Evolutionary conservation across 2,113 vertebrate genomes (phyloP).

Genomic region (Rhabdornis inornatus): DNA sequence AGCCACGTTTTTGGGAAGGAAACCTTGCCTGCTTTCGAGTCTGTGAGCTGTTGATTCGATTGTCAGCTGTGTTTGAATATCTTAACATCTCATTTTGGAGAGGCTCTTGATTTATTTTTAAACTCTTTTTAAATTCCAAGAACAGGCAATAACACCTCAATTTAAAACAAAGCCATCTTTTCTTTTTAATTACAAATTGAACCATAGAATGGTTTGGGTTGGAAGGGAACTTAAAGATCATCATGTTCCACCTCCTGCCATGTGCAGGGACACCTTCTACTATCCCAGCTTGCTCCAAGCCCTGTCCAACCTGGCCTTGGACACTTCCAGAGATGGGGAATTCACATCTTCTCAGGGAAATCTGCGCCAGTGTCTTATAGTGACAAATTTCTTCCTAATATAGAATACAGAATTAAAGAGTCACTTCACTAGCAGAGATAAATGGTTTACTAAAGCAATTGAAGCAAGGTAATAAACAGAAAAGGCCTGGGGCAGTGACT

Average conservation of each 20-base stretch:
- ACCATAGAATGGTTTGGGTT: neutral
- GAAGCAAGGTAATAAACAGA: neutral
- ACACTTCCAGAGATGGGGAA: neutral
- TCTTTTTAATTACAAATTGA: neutral
- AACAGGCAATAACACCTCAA: neutral
- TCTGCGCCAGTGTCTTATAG: neutral
- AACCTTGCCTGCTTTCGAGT: neutral
- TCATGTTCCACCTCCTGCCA: neutral
- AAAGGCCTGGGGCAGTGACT: neutral
- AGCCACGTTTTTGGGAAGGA: neutral
- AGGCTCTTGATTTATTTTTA: constrained; percentile 17
- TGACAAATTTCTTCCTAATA: neutral
- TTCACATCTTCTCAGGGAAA: neutral
- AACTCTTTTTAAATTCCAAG: neutral
- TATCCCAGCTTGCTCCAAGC: neutral
- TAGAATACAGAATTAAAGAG: neutral
- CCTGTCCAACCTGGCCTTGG: rapidly evolving
- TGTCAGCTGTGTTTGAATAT: neutral
- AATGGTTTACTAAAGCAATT: neutral
- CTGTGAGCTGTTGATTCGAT: neutral
- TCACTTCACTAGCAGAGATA: neutral
- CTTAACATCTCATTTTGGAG: constrained; percentile 17
- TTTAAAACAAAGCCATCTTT: neutral
- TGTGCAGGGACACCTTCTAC: neutral
- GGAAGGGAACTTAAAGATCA: neutral